Base-by-base conservation (phyloP, 2,113 vertebrate genomes). In the Stigmatopora nigra region DNA sequence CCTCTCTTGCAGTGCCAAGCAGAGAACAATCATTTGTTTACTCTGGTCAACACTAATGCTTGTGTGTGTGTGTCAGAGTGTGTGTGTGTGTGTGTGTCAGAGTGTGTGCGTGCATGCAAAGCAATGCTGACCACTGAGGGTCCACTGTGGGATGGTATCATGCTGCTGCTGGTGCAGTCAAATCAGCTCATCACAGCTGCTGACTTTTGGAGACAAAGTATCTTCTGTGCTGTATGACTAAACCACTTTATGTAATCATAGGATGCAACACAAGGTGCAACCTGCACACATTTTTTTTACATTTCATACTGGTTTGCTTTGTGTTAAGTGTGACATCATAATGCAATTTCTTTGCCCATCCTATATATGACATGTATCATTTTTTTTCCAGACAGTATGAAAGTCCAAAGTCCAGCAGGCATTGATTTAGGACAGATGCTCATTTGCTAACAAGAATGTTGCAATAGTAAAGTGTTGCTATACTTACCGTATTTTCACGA, bases 111-210 rank as follows among this genome's bases (percentile, higher is more conserved):
- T 61, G 65, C 31, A 57, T 63, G 70, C 62, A 63, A 35, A 59
- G 69, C 16, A 48, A 55, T 68, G 19, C 20, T 49, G 45, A 35
- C 55, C 65, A 77, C 77, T 86, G 82, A 78, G 76, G 72, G 58
- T 59, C 72, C 75, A 84, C 78, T 89, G 88, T 90, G 52, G 82
- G 60, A 78, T 73, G 44, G 88, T 89, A 66, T 87, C 86, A 84
- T 44, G 25, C 82, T 36, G 81, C 65, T 80, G 70, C 86, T 86
- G 88, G 89, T 85, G 79, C 84, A 82, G 71, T 76, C 72, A 71
- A 72, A 71, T 64, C 77, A 76, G 71, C 73, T 75, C 77, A 71
- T 41, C 69, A 22, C 86, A 84, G 79, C 70, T 85, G 81, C 75
- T 56, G 71, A 63, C 83, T 75, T 69, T 72, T 25, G n/a, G 38